Conservation (phyloP, 2,888 invertebrate species). For the Disparrhopalites patrizii region DNA sequence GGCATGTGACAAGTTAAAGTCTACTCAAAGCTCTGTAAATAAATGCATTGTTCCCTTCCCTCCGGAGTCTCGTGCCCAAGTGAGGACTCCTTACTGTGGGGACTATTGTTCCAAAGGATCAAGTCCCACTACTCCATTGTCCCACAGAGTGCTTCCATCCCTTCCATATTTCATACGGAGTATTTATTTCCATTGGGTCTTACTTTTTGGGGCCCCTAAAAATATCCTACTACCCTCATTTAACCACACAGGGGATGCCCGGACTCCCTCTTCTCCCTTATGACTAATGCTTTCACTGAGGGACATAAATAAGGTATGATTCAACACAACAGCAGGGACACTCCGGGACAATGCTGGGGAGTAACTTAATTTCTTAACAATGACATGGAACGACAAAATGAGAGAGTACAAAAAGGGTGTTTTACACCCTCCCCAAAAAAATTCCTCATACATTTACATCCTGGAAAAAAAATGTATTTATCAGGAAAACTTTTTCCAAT, state of each 20-base stretch:
- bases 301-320: neutral
- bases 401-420: neutral
- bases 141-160: neutral
- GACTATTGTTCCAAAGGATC: constrained; percentile 21
- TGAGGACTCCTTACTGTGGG: constrained; percentile 2
- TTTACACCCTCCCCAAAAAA: neutral
- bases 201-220: neutral
- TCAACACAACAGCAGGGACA: neutral
- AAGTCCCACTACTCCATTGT: constrained; percentile 4
- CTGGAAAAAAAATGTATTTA: too few relatives aligned
- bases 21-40: constrained; percentile 22
- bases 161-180: neutral
- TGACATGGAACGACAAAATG: too few relatives aligned
- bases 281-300: neutral
- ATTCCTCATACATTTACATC: too few relatives aligned
- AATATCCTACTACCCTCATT: neutral
- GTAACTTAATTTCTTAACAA: constrained; percentile 18
- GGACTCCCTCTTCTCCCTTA: neutral
- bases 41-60: constrained; percentile 16
- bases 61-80: too few relatives aligned
- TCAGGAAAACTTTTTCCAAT: too few relatives aligned
- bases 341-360: neutral
- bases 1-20: constrained; percentile 24
- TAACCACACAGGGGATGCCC: neutral
- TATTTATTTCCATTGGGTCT: neutral